Conservation (phyloP, 2,888 invertebrate species). For the Acronicta aceris region DNA sequence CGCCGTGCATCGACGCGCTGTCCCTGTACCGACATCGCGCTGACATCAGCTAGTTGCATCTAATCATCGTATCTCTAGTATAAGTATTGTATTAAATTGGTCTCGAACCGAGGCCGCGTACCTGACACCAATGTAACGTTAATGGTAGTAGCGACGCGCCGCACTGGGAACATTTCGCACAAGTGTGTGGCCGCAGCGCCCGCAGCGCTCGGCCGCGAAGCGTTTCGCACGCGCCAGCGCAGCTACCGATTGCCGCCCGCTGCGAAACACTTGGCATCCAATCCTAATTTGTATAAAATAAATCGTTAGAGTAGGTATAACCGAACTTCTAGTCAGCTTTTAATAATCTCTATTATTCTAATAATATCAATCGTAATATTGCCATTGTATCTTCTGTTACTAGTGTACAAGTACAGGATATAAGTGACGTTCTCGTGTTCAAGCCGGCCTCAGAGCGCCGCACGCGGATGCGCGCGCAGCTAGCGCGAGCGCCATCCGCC, state of each 20-base stretch:
- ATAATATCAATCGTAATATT: conserved; percentile 79
- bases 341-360: conserved; percentile 85
- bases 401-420: conserved; percentile 68
- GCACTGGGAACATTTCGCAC: conserved; percentile 53
- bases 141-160: conserved; percentile 59
- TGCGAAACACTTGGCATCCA: conserved; percentile 52
- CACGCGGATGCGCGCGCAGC: conserved; percentile 37
- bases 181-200: conserved; percentile 42
- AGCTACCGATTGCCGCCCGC: conserved; percentile 22
- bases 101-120: conserved; percentile 81
- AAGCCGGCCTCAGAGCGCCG: conserved; percentile 57
- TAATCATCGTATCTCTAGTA: conserved; percentile 70
- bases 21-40: conserved; percentile 65
- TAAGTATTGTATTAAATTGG: conserved; percentile 71
- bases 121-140: conserved; percentile 84
- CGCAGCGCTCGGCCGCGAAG: conserved; percentile 36
- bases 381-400: conserved; percentile 79
- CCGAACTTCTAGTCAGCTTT: conserved; percentile 88
- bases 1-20: conserved; percentile 1
- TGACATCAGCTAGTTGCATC: conserved; percentile 81
- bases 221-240: conserved; percentile 37
- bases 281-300: conserved; percentile 69
- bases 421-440: conserved; percentile 80
- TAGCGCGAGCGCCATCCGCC: conserved; percentile 55
- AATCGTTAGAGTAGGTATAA: conserved; percentile 84